Base-by-base conservation (phyloP, 2,113 vertebrate species). In the Apistogramma diplotaenia region DNA sequence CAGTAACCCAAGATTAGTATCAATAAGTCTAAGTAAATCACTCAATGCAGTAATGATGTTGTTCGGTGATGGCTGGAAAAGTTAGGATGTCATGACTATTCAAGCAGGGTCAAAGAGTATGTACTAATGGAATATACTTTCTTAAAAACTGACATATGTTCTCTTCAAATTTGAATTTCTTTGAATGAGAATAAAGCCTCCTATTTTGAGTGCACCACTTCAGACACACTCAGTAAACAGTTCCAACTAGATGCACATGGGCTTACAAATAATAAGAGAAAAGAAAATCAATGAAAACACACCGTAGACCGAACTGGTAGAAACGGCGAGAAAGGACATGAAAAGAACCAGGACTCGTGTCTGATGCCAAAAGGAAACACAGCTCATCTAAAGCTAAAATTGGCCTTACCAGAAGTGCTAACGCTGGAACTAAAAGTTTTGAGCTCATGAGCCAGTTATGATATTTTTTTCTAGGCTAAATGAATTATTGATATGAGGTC, bases 401-500 rank as follows among this genome's bases (percentile, higher is more conserved):
- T 58, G 25, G 54, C 76, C 56, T 81, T 40, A 18, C 2, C 61
- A 86, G 74, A 84, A 87, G 81, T 87, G 85, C 86, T 78, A 86
- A 91, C 56, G 55, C 71, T 62, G 40, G 51, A 86, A 82, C 35
- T 83, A 49, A 81, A 91, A 87, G 77, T 89, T 91, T 89, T 49
- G n/a, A 86, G 46, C 65, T 86, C 62, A 67, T 58, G n/a, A 88
- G 87, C 12, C 8, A 88, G 58, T 79, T 59, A 15, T 51, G 61
- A 53, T 49, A 8, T 31, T 35, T 70, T 60, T 87, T 79, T 58
- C 74, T 43, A 6, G 16, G 33, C 59, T 75, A 31, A 72, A 93
- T 93, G n/a, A 92, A 93, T 91, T 83, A 91, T 93, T 91, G 67
- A 93, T 89, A 76, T 16, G 79, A 89, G 91, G 91, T 92, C 89